A percentile compares a stretch with the other conserved stretches of the same genome.
These are phyloP conservation scores for Drosophila punjabiensis DNA, from an alignment of 1,140 invertebrate genomes.

Conservation along the genomic window DNA sequence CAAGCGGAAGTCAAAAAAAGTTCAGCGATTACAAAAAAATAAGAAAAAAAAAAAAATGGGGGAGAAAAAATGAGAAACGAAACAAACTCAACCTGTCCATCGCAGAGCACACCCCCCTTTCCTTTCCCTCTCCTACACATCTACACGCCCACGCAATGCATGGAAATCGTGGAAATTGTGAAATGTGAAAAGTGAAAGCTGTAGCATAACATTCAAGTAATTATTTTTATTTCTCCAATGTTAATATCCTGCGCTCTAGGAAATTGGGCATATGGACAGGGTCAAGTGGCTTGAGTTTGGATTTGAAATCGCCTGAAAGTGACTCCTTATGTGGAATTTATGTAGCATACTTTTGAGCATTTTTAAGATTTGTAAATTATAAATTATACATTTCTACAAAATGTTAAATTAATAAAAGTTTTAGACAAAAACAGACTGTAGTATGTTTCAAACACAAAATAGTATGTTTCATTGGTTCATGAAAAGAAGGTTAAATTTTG, in stretches of 20 bases:
- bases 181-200: constrained; percentile 81
- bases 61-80: constrained; percentile 19
- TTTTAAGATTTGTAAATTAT: no score
- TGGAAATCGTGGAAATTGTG: constrained; percentile 49
- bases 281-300: not conserved
- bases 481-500: no score
- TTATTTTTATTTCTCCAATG: constrained; percentile 67
- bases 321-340: no score
- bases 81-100: constrained; percentile 46
- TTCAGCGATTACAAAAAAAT: constrained; percentile 45
- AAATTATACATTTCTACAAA: no score
- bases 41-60: constrained; percentile 3
- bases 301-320: not conserved
- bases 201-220: constrained; percentile 78
- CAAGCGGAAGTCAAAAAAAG: constrained; percentile 75
- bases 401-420: no score
- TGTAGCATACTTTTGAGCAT: no score
- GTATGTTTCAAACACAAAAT: no score
- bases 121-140: no score
- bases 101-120: constrained; percentile 16
- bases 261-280: not conserved
- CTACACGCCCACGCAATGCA: constrained; percentile 26
- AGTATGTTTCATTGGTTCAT: no score
- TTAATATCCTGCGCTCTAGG: not conserved
- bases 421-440: no score